Percentiles rank a stretch among this genome's conserved stretches.
Conservation (phyloP, 2,113 vertebrate genomes). For the Gracilinanus agilis region DNA sequence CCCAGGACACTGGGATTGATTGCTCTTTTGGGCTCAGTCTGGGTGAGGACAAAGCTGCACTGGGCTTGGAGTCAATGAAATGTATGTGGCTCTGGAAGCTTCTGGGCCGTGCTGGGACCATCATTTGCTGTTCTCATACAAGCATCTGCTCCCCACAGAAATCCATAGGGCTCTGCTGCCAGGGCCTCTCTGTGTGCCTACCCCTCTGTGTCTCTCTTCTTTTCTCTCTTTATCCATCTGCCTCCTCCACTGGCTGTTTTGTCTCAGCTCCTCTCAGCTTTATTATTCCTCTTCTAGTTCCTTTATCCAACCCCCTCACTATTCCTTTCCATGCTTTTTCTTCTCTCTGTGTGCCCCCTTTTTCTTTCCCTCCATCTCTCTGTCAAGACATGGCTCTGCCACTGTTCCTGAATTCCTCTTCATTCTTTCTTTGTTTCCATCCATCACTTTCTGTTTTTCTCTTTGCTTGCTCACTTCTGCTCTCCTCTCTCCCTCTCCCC, state of each 20-base stretch:
- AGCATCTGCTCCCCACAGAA: conserved; percentile 63
- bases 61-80: conserved; percentile 64
- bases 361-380: neutral
- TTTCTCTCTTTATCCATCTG: conserved; percentile 68
- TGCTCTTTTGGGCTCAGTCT: neutral
- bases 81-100: neutral
- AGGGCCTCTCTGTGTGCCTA: conserved; percentile 46
- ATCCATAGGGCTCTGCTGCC: conserved; percentile 60
- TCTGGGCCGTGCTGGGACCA: conserved; percentile 16
- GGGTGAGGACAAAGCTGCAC: conserved; percentile 17
- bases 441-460: neutral
- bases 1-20: neutral
- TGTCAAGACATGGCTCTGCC: neutral
- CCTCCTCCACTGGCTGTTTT: conserved; percentile 47
- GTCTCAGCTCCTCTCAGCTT: conserved; percentile 43
- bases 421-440: neutral
- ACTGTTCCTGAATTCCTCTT: neutral
- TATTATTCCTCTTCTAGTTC: conserved; percentile 20
- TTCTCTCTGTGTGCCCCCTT: neutral
- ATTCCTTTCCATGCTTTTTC: neutral
- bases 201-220: conserved; percentile 44
- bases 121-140: conserved; percentile 47
- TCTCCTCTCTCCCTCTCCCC: neutral
- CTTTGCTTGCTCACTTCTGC: neutral
- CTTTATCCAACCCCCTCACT: neutral